Base-by-base conservation (phyloP, 2,797 vertebrate genomes). In the Mormyrus hasselquistii region DNA sequence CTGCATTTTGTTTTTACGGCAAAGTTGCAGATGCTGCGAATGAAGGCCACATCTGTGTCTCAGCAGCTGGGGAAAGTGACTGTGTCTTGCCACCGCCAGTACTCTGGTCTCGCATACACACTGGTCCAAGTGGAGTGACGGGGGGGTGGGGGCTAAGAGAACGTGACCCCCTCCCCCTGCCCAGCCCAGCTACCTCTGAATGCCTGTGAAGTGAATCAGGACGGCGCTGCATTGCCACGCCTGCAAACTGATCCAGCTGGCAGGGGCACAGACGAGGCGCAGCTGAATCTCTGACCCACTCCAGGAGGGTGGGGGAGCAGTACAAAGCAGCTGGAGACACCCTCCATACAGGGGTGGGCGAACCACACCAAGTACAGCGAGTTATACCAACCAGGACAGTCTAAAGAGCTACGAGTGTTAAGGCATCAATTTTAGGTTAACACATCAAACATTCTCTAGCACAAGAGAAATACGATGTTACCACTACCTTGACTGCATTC, bases 241-340 rank as follows among this genome's bases (percentile, higher is more conserved):
- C 49, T 50, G 29, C 22, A 3, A 62, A 82, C 57, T 57, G 86
- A n/a, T 73, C 29, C 52, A 59, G 3, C 1, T 69, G 87, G 59
- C 90, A 9, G 44, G 8, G 29, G n/a, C 3, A 25, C n/a, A 52
- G 79, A 79, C 59, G n/a, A 83, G 87, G 62, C 29, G 9, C 89
- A 90, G 86, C 79, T 90, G 89, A 34, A 59, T 65, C 44, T 69
- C 53, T 25, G 57, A 90, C 34, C 6, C 8, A 52, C 87, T 50
- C 47, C 25, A 2, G 73, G 87, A 9, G 25, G 65, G 87, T 2
- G 38, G 53, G 1, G 25, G 41, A 38, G 19, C 10, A 41, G 19
- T 83, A 57, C 55, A 25, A n/a, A 50, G 53, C 52, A 25, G 44
- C 65, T 57, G 85, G 41, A 86, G 50, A 53, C 2, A 34, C 52